Evolutionary conservation across 2,797 vertebrate genomes (phyloP), one percentile per base, ranked within the genome.

Genomic region (Distichodus sexfasciatus): DNA sequence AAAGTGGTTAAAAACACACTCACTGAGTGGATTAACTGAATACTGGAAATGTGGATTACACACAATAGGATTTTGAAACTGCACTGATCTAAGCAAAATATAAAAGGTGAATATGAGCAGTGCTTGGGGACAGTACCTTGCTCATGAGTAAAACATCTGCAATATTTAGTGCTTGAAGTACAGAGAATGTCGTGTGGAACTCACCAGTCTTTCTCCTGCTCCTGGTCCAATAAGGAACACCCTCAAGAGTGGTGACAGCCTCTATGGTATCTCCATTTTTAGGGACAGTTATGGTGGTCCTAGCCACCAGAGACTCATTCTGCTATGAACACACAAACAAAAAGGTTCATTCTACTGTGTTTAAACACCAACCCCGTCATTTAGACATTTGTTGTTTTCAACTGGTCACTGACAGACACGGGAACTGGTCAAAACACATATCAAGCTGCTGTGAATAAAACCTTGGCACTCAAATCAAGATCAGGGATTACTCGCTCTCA

Each of bases 271-370:
- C 96, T 11, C 96, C 96, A 63, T 94, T 84, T 0, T 64, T 83
- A 29, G 96, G 94, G 17, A 99, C 93, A 1, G 89, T 96, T 69
- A 99, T 83, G 8, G 93, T 99, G 53, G 96, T 99, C 87, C 93
- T 97, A 6, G 97, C 93, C 63, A 99, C 91, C 36, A 99, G 90
- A 51, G 94, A 94, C 78, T 99, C 96, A 46, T 94, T 98, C 36
- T 79, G 93, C 96, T 98, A 73, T 44, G 4, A 64, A 58, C 29
- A 61, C 57, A 40, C 4, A 24, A 12, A 12, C 29, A 17, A 48
- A 51, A 35, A 7, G 23, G n/a, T n/a, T n/a, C n/a, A 61, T 38
- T 48, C 44, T 47, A 50, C 3, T 0, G 23, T 28, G 48, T 43
- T 48, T 9, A 33, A 47, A 35, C 9, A 2, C 1, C 40, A 35